Base-by-base conservation (phyloP, 2,888 invertebrate genomes). In the Tetrapedia diversipes region DNA sequence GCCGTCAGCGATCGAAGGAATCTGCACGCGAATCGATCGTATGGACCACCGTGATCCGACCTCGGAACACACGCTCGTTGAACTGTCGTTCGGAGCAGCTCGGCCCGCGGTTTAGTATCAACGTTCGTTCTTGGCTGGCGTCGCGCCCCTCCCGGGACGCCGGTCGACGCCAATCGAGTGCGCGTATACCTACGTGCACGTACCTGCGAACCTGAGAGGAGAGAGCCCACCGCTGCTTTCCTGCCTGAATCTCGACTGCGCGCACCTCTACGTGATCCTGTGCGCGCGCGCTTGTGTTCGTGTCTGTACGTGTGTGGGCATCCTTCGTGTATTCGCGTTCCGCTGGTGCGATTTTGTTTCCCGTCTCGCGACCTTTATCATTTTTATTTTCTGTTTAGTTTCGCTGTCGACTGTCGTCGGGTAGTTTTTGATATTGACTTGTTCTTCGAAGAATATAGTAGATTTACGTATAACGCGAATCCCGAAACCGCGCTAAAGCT, bases 11-110 rank as follows among this genome's bases (percentile, higher is more conserved):
- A 71, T 68, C 56, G 56, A 39, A 49, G 69, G 68, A 73, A 71
- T 75, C 39, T 57, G 70, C 57, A 71, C 77, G 73, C 76, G 76
- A 70, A 63, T 67, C 74, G 69, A 45, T 65, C 79, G 63, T 63
- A 61, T 79, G 77, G 80, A 77, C 85, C 80, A 85, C 83, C 85
- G 86, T 83, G 86, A 86, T 88, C 87, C 87, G 83, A 82, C 83
- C 86, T 86, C 86, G 87, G 84, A 88, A 89, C 87, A 86, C 87
- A 86, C 88, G 86, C 85, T 86, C 83, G 86, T 86, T 84, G 86
- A 86, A 89, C 89, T 89, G 89, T 89, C 89, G 88, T 86, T 85
- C 86, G 79, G 79, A 88, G 89, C 86, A 82, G 84, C 86, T 86
- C 83, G 84, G 82, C 81, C 83, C 87, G 85, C 88, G 87, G 87